A percentile compares a stretch with the other conserved stretches of the same genome.
Evolutionary conservation across 2,888 invertebrate species (phyloP).

Genomic region (Drosophila greeni): DNA sequence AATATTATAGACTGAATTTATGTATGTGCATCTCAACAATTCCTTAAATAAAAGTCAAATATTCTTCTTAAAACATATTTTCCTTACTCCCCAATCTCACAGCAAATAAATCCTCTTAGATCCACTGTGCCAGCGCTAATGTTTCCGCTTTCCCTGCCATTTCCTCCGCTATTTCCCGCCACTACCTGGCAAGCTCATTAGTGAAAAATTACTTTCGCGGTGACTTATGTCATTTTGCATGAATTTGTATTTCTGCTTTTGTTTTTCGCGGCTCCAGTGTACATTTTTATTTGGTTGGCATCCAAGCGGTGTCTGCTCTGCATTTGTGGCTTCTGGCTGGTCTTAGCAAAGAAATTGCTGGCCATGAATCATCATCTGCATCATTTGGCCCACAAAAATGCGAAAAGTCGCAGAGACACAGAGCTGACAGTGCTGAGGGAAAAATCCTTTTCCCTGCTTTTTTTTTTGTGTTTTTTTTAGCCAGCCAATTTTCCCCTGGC

Average conservation of each 20-base stretch:
- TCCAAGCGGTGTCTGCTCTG: slow-evolving; percentile 41
- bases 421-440: slow-evolving; percentile 44
- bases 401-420: slow-evolving; percentile 7
- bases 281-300: slow-evolving; percentile 11
- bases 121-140: slow-evolving; percentile 27
- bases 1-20: not conserved
- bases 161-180: slow-evolving; percentile 9
- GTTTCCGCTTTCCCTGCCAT: slow-evolving; percentile 1
- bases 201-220: slow-evolving; percentile 72
- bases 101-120: not conserved
- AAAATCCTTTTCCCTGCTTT: slow-evolving; percentile 11
- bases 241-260: slow-evolving; percentile 68
- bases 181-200: slow-evolving; percentile 65
- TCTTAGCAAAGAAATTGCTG: slow-evolving; percentile 54
- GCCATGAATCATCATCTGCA: slow-evolving; percentile 64
- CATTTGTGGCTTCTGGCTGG: slow-evolving; percentile 38
- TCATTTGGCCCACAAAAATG: slow-evolving; percentile 36
- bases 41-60: not conserved
- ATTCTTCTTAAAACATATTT: not conserved
- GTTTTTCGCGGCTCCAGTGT: slow-evolving; percentile 33
- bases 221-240: slow-evolving; percentile 70
- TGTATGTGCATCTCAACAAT: not conserved
- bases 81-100: not conserved
- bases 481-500: slow-evolving; percentile 59
- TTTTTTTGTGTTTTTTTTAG: slow-evolving; percentile 54